These are phyloP conservation scores for Drosophila parthenogenetica DNA, from an alignment of 2,888 invertebrate species.

Conservation along the genomic window DNA sequence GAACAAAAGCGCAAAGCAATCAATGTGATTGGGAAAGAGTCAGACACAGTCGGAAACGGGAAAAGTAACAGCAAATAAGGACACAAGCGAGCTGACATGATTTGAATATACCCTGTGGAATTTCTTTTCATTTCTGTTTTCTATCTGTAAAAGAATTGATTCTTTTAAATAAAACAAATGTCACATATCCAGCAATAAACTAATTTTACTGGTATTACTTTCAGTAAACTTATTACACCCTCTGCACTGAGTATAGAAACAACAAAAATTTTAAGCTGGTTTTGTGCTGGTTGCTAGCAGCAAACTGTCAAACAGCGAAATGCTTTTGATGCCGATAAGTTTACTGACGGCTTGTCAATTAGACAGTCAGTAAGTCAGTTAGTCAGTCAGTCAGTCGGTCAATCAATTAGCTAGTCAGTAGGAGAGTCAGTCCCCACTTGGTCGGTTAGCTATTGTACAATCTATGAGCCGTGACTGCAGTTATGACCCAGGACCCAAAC, in stretches of 20 bases:
- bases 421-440: conserved; percentile 31
- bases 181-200: too few species aligned
- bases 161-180: too few species aligned
- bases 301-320: conserved; percentile 46
- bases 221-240: too few species aligned
- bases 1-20: conserved; percentile 53
- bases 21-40: conserved; percentile 30
- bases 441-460: conserved; percentile 18
- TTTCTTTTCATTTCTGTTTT: too few species aligned
- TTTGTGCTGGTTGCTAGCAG: conserved; percentile 6
- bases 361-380: conserved; percentile 33
- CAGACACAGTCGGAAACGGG: neutral
- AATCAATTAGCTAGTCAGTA: conserved; percentile 9
- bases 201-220: too few species aligned
- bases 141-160: too few species aligned
- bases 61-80: neutral
- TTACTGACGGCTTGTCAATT: conserved; percentile 46
- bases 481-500: conserved; percentile 2
- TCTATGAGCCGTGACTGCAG: conserved; percentile 13
- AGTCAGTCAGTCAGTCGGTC: conserved; percentile 36
- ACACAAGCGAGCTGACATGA: too few species aligned
- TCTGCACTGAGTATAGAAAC: too few species aligned
- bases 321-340: conserved; percentile 29
- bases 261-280: too few species aligned
- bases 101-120: too few species aligned